Evolutionary conservation across 2,888 invertebrate species (phyloP).

Genomic region (Abrostola triplasia): DNA sequence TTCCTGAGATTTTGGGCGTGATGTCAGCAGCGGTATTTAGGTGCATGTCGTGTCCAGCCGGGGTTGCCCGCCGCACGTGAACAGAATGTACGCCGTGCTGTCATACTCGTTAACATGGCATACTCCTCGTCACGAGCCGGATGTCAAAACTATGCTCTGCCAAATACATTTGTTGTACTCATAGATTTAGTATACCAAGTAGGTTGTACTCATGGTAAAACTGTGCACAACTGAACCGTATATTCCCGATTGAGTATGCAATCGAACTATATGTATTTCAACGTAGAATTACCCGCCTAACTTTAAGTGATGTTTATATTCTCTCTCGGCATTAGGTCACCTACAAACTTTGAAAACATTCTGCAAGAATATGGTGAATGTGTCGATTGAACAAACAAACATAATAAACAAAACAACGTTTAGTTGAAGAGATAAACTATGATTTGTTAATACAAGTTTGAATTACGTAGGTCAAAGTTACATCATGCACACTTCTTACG

Average conservation of each 20-base stretch:
- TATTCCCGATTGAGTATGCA: conserved; percentile 40
- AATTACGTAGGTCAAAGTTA: conserved; percentile 32
- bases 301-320: conserved; percentile 39
- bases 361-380: conserved; percentile 41
- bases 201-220: conserved; percentile 21
- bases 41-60: conserved; percentile 70
- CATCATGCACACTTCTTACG: conserved; percentile 30
- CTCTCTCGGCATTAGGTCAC: conserved; percentile 46
- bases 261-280: conserved; percentile 22
- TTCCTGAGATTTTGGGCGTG: conserved; percentile 67
- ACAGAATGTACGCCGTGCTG: conserved; percentile 62
- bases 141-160: conserved; percentile 58
- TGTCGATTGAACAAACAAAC: conserved; percentile 9
- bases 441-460: conserved; percentile 21
- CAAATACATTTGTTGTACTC: conserved; percentile 23
- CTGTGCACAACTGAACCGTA: conserved; percentile 17
- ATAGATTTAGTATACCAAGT: too few relatives aligned
- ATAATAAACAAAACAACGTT: conserved; percentile 18
- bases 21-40: conserved; percentile 77
- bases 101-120: conserved; percentile 59
- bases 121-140: conserved; percentile 62
- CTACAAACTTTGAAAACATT: conserved; percentile 38
- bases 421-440: conserved; percentile 31
- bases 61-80: conserved; percentile 80
- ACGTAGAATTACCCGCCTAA: conserved; percentile 51